Conservation (phyloP, 2,113 vertebrate species). For the Scophthalmus maximus region DNA sequence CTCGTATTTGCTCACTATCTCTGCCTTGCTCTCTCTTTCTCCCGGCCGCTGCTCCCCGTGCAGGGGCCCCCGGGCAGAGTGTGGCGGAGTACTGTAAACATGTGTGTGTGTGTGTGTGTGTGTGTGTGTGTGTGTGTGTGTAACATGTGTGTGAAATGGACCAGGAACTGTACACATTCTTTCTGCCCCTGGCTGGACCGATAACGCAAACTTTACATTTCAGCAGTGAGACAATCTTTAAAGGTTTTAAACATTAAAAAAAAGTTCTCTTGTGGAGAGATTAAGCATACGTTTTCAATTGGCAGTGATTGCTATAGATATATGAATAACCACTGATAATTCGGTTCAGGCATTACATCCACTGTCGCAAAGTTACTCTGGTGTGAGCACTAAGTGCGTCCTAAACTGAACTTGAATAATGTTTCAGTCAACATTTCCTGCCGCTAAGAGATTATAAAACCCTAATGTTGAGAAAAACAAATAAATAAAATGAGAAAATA, state of each 20-base stretch:
- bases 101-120: no score
- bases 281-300: background rate
- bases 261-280: background rate
- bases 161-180: slow-evolving; percentile 51
- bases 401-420: background rate
- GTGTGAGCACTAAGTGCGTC: background rate
- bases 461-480: no score
- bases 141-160: slow-evolving; percentile 61
- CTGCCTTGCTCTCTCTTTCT: slow-evolving; percentile 28
- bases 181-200: slow-evolving; percentile 35
- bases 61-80: slow-evolving; percentile 37
- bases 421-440: no score
- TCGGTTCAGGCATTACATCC: background rate
- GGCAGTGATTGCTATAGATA: background rate
- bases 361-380: background rate
- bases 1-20: slow-evolving; percentile 30
- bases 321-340: slow-evolving; percentile 4
- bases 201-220: slow-evolving; percentile 10
- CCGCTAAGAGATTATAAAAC: no score
- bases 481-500: background rate
- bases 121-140: no score
- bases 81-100: slow-evolving; percentile 56
- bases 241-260: background rate
- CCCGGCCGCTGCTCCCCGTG: slow-evolving; percentile 10
- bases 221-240: slow-evolving; percentile 4